Conservation (phyloP, 2,888 invertebrate genomes). For the Exocentrus adspersus region DNA sequence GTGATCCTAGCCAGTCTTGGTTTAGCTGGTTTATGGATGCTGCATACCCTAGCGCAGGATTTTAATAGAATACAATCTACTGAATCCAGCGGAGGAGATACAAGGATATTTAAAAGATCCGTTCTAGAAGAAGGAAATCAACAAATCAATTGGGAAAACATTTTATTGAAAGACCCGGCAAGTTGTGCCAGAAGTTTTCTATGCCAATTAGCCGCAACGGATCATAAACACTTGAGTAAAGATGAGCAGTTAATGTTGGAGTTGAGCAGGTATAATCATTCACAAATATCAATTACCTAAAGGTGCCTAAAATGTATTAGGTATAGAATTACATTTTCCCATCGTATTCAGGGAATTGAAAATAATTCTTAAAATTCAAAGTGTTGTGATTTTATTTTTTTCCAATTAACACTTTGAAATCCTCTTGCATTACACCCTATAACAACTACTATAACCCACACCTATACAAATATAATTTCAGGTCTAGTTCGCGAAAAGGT, state of each 20-base stretch:
- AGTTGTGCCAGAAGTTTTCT: slow-evolving; percentile 64
- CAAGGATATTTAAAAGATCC: slow-evolving; percentile 33
- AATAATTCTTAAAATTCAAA: too few relatives aligned
- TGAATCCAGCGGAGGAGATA: slow-evolving; percentile 20
- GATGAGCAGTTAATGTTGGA: slow-evolving; percentile 48
- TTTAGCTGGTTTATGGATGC: slow-evolving; percentile 64
- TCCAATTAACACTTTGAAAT: too few relatives aligned
- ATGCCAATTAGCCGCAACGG: slow-evolving; percentile 61
- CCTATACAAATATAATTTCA: slow-evolving; percentile 29
- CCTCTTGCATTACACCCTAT: too few relatives aligned
- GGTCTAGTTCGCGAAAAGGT: slow-evolving; percentile 37
- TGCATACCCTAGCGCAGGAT: slow-evolving; percentile 63
- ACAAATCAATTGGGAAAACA: slow-evolving; percentile 55
- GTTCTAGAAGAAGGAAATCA: neutral
- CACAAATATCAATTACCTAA: too few relatives aligned
- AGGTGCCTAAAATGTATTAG: too few relatives aligned
- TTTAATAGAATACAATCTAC: slow-evolving; percentile 56
- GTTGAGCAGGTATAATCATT: neutral
- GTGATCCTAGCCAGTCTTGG: slow-evolving; percentile 62
- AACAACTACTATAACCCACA: too few relatives aligned
- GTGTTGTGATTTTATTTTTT: too few relatives aligned
- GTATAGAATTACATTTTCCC: too few relatives aligned
- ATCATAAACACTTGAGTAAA: slow-evolving; percentile 49
- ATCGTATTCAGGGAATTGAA: too few relatives aligned
- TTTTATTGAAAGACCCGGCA: slow-evolving; percentile 61